These are phyloP conservation scores for Mesembrinibis cayennensis DNA, from an alignment of 2,113 vertebrate species.

Conservation along the genomic window DNA sequence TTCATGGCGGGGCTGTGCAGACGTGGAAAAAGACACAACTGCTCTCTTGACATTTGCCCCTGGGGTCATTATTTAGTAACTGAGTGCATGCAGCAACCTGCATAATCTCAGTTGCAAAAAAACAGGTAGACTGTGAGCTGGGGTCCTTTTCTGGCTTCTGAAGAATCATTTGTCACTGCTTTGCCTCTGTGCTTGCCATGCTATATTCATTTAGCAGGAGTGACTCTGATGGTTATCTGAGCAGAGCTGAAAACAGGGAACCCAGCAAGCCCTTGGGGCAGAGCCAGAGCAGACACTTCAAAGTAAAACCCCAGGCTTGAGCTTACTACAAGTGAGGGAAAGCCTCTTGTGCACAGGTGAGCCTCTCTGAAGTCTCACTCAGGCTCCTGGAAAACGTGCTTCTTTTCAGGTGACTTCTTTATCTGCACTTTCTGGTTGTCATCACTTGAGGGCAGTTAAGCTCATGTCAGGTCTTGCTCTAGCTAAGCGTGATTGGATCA, in stretches of 20 bases:
- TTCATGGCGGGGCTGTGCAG: not conserved
- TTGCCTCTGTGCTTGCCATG: not conserved
- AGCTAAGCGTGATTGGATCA: not conserved
- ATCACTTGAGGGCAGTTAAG: not conserved
- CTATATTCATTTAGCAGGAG: not conserved
- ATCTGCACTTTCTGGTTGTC: conserved; percentile 3
- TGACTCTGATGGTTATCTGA: conserved; percentile 7
- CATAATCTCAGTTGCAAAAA: not conserved
- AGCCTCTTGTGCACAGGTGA: not conserved
- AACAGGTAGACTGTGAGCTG: not conserved
- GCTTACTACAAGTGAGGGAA: not conserved
- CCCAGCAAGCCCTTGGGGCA: not conserved
- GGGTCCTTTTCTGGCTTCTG: not conserved
- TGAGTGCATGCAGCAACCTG: not conserved
- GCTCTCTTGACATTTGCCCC: not conserved
- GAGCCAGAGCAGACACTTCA: not conserved
- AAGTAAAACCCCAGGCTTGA: not conserved
- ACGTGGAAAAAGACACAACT: not conserved
- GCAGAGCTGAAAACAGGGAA: not conserved
- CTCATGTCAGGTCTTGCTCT: not conserved
- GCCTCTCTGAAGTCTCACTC: not conserved
- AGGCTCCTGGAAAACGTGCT: not conserved
- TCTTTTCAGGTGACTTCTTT: not conserved
- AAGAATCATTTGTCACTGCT: not conserved
- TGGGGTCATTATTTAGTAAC: not conserved